Evolutionary conservation across 2,888 invertebrate genomes (phyloP), one percentile per base, ranked within the genome.

Genomic region (Rhamphomyia laevipes): DNA sequence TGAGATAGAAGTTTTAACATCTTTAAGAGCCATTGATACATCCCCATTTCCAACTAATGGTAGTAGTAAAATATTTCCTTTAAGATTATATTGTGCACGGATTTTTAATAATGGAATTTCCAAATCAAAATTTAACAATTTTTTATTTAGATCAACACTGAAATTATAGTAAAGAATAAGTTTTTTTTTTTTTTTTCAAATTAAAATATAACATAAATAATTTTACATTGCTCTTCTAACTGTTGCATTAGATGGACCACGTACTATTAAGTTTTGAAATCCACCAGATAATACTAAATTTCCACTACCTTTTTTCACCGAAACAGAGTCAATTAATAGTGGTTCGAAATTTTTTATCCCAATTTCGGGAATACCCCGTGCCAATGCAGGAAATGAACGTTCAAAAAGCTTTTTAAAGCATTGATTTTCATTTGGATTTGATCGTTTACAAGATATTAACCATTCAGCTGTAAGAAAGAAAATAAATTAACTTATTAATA

Each of bases 331-430:
- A 30, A 79, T 71, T 55, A 67, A 63, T 30, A 78, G 61, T 2
- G 79, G 79, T 56, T 79, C 79, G 53, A 78, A 78, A 46, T 72
- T 72, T 38, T 73, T 73, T 0, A 78, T 72, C 9, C 75, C 76
- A 40, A 77, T 71, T 64, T 77, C 78, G 0, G 78, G 77, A 54
- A 79, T 74, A 66, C 78, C 78, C 55, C 70, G 71, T 1, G 77
- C 75, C 52, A 79, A 58, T 40, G 73, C 67, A 1, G 78, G 78
- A 61, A 78, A 77, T 63, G 77, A 74, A 31, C 71, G 67, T 46
- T 71, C 67, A 56, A 79, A 76, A 33, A 77, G 63, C 47, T 72
- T 65, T 18, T 68, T 67, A 46, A 78, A 66, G 56, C 78, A 79
- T 54, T 71, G 66, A 56, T 76, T 71, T 51, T 77, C 62, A 49